A percentile compares a stretch with the other conserved stretches of the same genome.
Evolutionary conservation across 1,140 invertebrate species (phyloP).

Genomic region (Latrodectus geometricus): DNA sequence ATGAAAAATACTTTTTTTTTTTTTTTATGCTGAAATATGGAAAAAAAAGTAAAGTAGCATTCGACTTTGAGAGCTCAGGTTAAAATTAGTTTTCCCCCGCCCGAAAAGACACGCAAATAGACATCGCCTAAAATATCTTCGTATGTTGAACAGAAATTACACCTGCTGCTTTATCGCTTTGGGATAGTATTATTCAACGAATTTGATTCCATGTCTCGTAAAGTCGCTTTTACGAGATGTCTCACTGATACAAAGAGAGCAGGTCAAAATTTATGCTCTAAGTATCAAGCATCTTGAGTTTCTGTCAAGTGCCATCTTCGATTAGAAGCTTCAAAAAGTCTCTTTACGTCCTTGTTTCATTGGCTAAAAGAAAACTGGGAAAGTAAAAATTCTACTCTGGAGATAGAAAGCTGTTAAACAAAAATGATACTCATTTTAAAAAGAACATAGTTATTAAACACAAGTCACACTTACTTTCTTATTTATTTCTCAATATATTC

Average conservation of each 20-base stretch:
- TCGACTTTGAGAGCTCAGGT: not conserved
- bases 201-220: not conserved
- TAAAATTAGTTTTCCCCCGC: not conserved
- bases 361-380: too few species aligned
- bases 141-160: conserved; percentile 17
- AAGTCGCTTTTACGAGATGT: conserved; percentile 24
- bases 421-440: too few species aligned
- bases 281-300: conserved; percentile 18
- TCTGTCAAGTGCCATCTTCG: conserved; percentile 13
- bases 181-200: conserved; percentile 30
- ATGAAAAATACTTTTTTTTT: not conserved
- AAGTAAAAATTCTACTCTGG: too few species aligned
- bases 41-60: not conserved
- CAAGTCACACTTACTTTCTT: too few species aligned
- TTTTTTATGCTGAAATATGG: not conserved
- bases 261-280: conserved; percentile 29
- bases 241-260: conserved; percentile 4
- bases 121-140: not conserved
- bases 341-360: too few species aligned
- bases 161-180: conserved; percentile 20
- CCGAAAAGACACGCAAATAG: conserved; percentile 17
- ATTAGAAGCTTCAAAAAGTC: not conserved
- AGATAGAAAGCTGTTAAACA: too few species aligned
- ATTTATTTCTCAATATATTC: too few species aligned
- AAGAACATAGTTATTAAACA: too few species aligned